Evolutionary conservation across 1,140 invertebrate genomes (phyloP).

Genomic region (Ephestia elutella): DNA sequence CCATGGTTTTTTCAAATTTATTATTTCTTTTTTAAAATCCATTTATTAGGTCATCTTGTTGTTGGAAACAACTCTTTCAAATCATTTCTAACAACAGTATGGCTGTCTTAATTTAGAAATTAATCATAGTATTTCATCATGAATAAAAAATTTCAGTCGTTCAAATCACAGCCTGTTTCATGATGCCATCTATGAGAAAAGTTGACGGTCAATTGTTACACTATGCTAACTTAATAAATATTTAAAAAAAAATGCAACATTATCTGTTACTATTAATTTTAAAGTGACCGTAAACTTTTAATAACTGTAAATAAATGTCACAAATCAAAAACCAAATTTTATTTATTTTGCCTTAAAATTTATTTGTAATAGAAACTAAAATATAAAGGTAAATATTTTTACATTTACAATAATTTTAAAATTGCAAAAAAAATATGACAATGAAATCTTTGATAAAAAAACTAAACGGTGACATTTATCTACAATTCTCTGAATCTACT

Average conservation of each 20-base stretch:
- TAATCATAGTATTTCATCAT: constrained; percentile 30
- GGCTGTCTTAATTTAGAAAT: constrained; percentile 1
- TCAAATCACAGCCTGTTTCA: constrained; percentile 17
- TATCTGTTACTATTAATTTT: neutral
- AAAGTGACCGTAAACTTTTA: neutral
- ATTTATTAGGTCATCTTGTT: constrained; percentile 27
- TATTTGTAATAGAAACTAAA: no score
- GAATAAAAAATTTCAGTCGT: constrained; percentile 21
- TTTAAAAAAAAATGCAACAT: neutral
- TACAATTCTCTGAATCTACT: neutral
- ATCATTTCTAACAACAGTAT: constrained; percentile 10
- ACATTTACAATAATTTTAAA: no score
- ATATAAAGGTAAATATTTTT: no score
- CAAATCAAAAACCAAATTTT: neutral
- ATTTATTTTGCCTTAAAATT: no score
- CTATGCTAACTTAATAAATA: neutral
- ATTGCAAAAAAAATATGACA: no score
- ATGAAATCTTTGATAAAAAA: no score
- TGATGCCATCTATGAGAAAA: constrained; percentile 26
- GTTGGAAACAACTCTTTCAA: constrained; percentile 20
- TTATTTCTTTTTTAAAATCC: constrained; percentile 19
- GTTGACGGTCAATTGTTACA: neutral
- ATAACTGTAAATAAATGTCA: constrained; percentile 3
- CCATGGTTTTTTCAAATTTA: no score
- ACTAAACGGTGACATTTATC: neutral